Percentiles rank a stretch among this genome's conserved stretches.
phyloP scores from a whole-genome alignment of 2,888 invertebrate genomes.

The Calameuta filiformis region DNA sequence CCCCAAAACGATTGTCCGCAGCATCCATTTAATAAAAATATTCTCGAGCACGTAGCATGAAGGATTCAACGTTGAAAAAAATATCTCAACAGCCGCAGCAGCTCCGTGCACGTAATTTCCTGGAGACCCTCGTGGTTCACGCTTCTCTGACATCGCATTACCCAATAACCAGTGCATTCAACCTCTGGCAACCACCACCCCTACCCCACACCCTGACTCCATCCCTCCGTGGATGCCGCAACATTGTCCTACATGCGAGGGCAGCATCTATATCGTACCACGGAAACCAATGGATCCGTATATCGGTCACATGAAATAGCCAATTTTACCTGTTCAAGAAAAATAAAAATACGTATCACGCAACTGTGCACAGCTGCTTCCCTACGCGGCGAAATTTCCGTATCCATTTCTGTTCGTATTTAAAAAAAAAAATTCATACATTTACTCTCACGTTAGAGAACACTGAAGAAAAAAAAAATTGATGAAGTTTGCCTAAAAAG shows the following conservation, averaged over 20 bases:
- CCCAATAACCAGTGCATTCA: conserved; percentile 18
- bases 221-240: neutral
- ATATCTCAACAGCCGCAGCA: neutral
- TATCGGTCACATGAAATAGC: neutral
- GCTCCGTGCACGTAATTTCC: conserved; percentile 5
- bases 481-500: no score
- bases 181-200: conserved; percentile 15
- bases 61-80: neutral
- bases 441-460: no score
- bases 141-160: conserved; percentile 10
- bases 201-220: conserved; percentile 10
- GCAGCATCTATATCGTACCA: conserved; percentile 6
- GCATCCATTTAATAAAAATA: neutral
- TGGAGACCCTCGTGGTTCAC: conserved; percentile 2
- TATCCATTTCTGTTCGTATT: neutral
- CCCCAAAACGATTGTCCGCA: neutral
- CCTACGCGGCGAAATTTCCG: neutral
- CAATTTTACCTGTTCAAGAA: neutral
- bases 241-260: conserved; percentile 1
- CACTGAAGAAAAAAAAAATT: no score
- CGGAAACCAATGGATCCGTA: neutral
- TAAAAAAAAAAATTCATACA: neutral
- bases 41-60: neutral
- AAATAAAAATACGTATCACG: neutral
- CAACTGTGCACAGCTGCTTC: neutral